Percentiles rank a stretch among this genome's conserved stretches.
These are phyloP conservation scores for Galleria mellonella DNA, from an alignment of 1,140 invertebrate species.

Conservation along the genomic window DNA sequence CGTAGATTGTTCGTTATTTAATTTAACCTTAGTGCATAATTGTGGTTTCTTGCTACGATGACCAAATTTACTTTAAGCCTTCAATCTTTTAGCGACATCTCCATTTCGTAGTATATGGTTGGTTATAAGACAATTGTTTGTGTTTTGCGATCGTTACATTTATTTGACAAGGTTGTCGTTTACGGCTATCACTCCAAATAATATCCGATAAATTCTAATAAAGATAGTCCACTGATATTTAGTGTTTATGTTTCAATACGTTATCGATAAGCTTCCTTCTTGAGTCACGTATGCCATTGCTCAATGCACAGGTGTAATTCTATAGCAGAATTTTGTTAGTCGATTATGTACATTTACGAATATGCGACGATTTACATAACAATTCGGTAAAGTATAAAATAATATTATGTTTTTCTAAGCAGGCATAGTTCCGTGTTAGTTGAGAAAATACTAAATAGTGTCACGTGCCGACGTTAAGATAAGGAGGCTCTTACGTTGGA, in stretches of 20 bases:
- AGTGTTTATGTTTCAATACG: conserved; percentile 43
- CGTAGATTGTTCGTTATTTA: too few relatives aligned
- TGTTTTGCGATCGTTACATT: too few relatives aligned
- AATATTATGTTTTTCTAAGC: conserved; percentile 13
- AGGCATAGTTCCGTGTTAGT: conserved; percentile 3
- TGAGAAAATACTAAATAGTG: conserved; percentile 6
- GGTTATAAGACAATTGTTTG: too few relatives aligned
- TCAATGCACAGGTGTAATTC: conserved; percentile 13
- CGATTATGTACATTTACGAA: background rate
- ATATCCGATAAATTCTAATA: conserved; percentile 37
- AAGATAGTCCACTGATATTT: conserved; percentile 55
- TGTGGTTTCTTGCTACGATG: too few relatives aligned
- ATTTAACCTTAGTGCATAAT: too few relatives aligned
- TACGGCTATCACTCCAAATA: conserved; percentile 13
- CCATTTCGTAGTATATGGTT: too few relatives aligned
- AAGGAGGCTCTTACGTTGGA: conserved; percentile 11
- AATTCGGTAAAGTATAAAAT: conserved; percentile 2
- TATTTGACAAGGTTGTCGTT: too few relatives aligned
- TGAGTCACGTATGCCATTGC: conserved; percentile 66
- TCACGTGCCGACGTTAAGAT: conserved; percentile 16
- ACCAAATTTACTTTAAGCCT: too few relatives aligned
- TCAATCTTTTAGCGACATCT: too few relatives aligned
- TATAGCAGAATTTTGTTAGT: conserved; percentile 1
- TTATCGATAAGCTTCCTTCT: conserved; percentile 48
- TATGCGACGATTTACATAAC: conserved; percentile 9